A percentile compares a stretch with the other conserved stretches of the same genome.
Conservation (phyloP, 2,888 invertebrate genomes). For the Oscheius sp. region DNA sequence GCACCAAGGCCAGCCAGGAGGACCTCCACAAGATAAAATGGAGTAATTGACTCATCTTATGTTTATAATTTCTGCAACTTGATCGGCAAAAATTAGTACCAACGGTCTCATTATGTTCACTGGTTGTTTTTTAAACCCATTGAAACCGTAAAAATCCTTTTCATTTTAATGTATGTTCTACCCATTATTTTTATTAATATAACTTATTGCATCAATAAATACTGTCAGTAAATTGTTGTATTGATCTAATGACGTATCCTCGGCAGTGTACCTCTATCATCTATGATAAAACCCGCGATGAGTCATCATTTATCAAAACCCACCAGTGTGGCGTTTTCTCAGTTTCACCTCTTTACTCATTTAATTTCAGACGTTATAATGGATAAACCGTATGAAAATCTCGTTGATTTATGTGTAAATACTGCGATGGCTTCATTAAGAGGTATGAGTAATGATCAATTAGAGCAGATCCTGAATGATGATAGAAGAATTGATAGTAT, state of each 20-base stretch:
- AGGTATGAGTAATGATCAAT: conserved; percentile 61
- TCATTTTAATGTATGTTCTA: background rate
- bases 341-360: background rate
- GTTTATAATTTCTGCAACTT: background rate
- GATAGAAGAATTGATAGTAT: conserved; percentile 54
- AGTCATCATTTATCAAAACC: too few relatives aligned
- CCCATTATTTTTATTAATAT: background rate
- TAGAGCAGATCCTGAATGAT: conserved; percentile 54
- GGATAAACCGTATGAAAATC: conserved; percentile 7
- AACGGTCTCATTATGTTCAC: conserved; percentile 17
- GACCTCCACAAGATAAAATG: background rate
- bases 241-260: too few relatives aligned
- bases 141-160: background rate
- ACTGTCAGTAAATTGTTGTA: background rate
- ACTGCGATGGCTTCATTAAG: conserved; percentile 28
- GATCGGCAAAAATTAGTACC: background rate
- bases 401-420: conserved; percentile 25
- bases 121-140: background rate
- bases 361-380: background rate
- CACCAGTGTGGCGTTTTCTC: too few relatives aligned
- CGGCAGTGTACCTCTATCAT: background rate
- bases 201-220: background rate
- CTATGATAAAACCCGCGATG: too few relatives aligned
- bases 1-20: conserved; percentile 49
- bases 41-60: background rate